Conservation (phyloP, 2,888 invertebrate species). For the Rhingia rostrata region DNA sequence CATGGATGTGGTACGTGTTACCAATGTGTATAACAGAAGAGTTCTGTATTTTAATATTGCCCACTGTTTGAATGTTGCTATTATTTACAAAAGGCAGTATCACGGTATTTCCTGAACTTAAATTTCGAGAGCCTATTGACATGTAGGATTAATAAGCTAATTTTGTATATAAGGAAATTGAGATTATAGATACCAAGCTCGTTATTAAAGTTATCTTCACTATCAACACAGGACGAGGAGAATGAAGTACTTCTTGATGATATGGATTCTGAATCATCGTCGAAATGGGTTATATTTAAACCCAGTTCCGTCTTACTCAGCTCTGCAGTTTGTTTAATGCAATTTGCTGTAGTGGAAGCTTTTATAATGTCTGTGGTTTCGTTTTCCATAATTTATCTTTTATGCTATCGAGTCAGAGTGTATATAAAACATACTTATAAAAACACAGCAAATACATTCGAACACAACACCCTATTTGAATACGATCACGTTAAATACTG, state of each 20-base stretch:
- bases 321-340: background rate
- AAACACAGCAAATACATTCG: too few species aligned
- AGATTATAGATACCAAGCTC: background rate
- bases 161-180: background rate
- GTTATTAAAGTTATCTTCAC: slow-evolving; percentile 42
- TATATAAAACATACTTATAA: too few species aligned
- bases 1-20: slow-evolving; percentile 83
- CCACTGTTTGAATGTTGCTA: slow-evolving; percentile 79
- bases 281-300: slow-evolving; percentile 43
- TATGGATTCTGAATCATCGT: slow-evolving; percentile 53
- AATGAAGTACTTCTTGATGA: slow-evolving; percentile 46
- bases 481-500: too few species aligned
- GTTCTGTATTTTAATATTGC: slow-evolving; percentile 82
- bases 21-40: slow-evolving; percentile 84
- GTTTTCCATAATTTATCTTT: too few species aligned
- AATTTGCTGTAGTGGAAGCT: background rate
- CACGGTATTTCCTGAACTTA: slow-evolving; percentile 15
- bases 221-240: slow-evolving; percentile 50
- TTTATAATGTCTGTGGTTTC: too few species aligned
- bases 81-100: slow-evolving; percentile 78
- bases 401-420: too few species aligned
- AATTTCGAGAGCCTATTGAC: slow-evolving; percentile 19
- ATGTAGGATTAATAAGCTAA: background rate
- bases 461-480: too few species aligned
- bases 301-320: slow-evolving; percentile 34